Conservation (phyloP, 1,140 invertebrate genomes). For the Orchestia grillus region DNA sequence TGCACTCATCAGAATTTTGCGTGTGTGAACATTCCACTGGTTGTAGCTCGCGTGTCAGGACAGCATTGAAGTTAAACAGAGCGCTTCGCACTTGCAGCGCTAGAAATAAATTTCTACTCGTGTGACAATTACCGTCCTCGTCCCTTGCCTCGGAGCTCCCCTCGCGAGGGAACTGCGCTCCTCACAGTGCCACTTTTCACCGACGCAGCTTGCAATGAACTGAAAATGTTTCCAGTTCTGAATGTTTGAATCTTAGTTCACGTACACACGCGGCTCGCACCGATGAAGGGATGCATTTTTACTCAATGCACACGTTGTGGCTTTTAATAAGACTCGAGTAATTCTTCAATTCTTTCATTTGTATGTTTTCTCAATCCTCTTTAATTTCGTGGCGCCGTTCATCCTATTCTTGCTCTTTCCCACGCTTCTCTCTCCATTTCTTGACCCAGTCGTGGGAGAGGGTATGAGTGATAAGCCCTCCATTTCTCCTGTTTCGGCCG, state of each 20-base stretch:
- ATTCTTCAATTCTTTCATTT: not conserved
- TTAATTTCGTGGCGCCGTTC: no score
- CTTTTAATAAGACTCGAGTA: not conserved
- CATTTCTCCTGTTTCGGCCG: no score
- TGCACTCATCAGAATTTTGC: not conserved
- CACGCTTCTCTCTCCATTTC: no score
- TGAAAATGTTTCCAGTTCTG: not conserved
- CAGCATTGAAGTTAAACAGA: not conserved
- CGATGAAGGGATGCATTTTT: no score
- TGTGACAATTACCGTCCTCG: not conserved
- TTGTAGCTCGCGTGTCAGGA: not conserved
- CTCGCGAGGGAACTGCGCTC: not conserved
- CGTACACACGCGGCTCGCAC: no score
- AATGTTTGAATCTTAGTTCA: not conserved
- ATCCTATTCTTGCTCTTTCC: no score
- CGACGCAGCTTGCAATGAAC: not conserved
- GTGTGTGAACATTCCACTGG: not conserved
- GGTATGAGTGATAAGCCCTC: no score
- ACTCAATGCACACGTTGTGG: not conserved
- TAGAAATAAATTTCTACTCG: not conserved
- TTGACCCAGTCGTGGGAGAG: no score
- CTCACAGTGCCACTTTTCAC: not conserved
- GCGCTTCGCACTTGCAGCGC: not conserved
- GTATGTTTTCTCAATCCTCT: not conserved
- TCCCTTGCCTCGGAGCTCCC: not conserved